A percentile compares a stretch with the other conserved stretches of the same genome.
Evolutionary conservation across 2,113 vertebrate species (phyloP).

Genomic region (Boleophthalmus pectinirostris): DNA sequence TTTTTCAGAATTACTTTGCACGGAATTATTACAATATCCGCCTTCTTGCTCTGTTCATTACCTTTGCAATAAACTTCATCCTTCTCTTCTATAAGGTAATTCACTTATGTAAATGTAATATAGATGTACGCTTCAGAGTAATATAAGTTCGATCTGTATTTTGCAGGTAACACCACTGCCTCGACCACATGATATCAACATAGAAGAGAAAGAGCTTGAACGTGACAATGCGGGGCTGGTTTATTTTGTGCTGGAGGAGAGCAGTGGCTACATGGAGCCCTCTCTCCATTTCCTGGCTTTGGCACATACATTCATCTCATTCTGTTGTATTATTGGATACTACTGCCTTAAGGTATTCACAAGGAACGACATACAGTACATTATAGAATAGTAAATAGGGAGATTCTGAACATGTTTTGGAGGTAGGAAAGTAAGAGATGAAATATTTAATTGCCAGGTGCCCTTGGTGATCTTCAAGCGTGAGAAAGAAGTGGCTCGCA

Average conservation of each 20-base stretch:
- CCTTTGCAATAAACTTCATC: conserved; percentile 97
- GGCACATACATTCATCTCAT: conserved; percentile 91
- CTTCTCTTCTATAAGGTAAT: conserved; percentile 95
- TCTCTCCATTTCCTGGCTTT: conserved; percentile 83
- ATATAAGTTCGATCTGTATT: not conserved
- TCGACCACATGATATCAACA: conserved; percentile 40
- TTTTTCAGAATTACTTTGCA: conserved; percentile 90
- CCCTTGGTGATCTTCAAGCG: conserved; percentile 95
- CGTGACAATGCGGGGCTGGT: conserved; percentile 51
- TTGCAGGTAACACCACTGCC: conserved; percentile 84
- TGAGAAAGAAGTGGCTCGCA: conserved; percentile 94
- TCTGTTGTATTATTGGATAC: conserved; percentile 97
- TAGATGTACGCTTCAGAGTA: not conserved
- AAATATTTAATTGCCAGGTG: conserved; percentile 76
- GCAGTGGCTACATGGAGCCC: conserved; percentile 93
- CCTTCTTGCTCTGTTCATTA: conserved; percentile 90
- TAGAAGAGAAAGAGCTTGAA: conserved; percentile 57
- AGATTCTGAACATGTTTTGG: not conserved
- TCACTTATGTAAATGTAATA: not conserved
- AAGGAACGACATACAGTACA: not conserved
- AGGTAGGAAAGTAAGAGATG: not conserved
- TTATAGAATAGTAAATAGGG: not conserved
- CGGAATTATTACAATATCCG: conserved; percentile 96
- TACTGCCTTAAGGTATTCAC: conserved; percentile 89
- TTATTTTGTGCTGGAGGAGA: conserved; percentile 90